phyloP scores from a whole-genome alignment of 1,140 invertebrate species.

The Aphelenchoides besseyi region DNA sequence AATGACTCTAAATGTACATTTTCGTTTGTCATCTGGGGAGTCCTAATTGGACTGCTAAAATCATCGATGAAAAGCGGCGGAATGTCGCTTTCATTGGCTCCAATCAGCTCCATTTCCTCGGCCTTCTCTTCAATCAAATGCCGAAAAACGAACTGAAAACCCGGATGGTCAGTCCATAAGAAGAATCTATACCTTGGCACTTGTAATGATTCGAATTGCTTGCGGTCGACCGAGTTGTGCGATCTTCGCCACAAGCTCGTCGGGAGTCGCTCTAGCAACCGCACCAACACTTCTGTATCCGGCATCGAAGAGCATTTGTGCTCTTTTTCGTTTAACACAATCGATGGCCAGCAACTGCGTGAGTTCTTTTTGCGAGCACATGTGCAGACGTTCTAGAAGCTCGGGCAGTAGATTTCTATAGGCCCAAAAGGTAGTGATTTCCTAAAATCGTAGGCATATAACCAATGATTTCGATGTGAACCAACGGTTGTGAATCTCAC shows the following conservation, averaged over 20 bases:
- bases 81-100: too few relatives aligned
- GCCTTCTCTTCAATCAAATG: conserved; percentile 39
- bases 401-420: conserved; percentile 32
- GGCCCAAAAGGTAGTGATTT: conserved; percentile 37
- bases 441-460: conserved; percentile 27
- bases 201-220: conserved; percentile 29
- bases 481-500: conserved; percentile 38
- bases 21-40: too few relatives aligned
- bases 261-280: conserved; percentile 29
- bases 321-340: conserved; percentile 32
- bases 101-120: conserved; percentile 42
- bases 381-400: conserved; percentile 24
- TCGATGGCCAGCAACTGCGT: conserved; percentile 34
- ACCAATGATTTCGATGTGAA: background rate
- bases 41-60: too few relatives aligned
- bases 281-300: conserved; percentile 34
- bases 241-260: conserved; percentile 23
- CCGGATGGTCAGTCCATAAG: background rate
- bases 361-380: conserved; percentile 28
- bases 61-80: too few relatives aligned
- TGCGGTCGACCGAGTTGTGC: conserved; percentile 22
- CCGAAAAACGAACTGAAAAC: conserved; percentile 39
- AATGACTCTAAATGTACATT: too few relatives aligned
- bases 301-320: conserved; percentile 29
- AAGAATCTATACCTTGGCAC: conserved; percentile 38